phyloP scores from a whole-genome alignment of 2,888 invertebrate species.

The Andrena trimmerana region DNA sequence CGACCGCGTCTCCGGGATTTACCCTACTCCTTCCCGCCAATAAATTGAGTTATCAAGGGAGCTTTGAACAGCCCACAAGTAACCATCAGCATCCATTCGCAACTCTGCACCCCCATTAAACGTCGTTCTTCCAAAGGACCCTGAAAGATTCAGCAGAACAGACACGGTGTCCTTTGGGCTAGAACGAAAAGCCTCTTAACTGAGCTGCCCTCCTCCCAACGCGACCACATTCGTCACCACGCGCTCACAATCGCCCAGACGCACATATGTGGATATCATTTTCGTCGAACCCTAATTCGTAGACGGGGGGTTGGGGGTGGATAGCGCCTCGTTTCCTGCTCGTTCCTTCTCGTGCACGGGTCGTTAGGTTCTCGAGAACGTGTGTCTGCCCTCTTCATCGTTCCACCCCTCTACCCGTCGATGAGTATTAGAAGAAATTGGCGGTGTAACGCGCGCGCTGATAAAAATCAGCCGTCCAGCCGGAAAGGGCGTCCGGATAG shows the following conservation, averaged over 20 bases:
- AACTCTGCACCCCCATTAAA: background rate
- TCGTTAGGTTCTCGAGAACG: conserved; percentile 65
- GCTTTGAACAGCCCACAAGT: no score
- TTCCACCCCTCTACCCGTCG: conserved; percentile 32
- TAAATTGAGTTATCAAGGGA: no score
- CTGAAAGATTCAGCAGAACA: background rate
- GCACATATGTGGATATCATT: conserved; percentile 43
- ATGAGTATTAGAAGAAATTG: conserved; percentile 68
- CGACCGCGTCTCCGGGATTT: no score
- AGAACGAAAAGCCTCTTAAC: conserved; percentile 15
- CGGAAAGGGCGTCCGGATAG: conserved; percentile 62
- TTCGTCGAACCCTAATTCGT: conserved; percentile 54
- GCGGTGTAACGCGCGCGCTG: conserved; percentile 60
- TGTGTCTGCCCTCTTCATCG: conserved; percentile 16
- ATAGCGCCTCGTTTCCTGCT: conserved; percentile 18
- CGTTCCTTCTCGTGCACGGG: conserved; percentile 47
- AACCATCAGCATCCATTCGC: conserved; percentile 1
- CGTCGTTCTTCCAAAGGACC: background rate
- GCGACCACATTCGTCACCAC: conserved; percentile 52
- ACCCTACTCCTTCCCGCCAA: no score
- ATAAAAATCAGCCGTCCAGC: conserved; percentile 77
- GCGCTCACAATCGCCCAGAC: conserved; percentile 8
- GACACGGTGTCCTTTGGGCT: background rate
- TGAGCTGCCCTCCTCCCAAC: conserved; percentile 2
- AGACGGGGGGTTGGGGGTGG: background rate